Evolutionary conservation across 1,140 invertebrate genomes (phyloP).

Genomic region (Neuroterus valhalla): DNA sequence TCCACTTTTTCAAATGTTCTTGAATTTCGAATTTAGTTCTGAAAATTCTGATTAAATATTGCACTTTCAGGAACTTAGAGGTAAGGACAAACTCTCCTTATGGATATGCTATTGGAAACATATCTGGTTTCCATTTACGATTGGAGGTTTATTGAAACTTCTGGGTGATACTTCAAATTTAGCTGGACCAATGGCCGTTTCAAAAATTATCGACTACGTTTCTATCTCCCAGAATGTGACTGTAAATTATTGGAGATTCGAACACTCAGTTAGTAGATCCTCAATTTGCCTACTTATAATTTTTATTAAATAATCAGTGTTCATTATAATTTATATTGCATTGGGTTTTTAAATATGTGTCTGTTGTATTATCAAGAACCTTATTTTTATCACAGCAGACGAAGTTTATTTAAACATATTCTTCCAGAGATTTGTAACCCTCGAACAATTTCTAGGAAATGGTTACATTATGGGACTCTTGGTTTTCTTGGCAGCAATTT

Average conservation of each 20-base stretch:
- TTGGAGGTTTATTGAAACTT: constrained; percentile 85
- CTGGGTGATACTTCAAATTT: constrained; percentile 86
- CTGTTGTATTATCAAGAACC: too few relatives aligned
- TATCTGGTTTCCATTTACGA: constrained; percentile 83
- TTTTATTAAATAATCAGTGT: not conserved
- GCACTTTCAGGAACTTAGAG: constrained; percentile 33
- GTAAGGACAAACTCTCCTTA: constrained; percentile 66
- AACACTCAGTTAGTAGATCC: constrained; percentile 33
- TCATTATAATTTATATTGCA: not conserved
- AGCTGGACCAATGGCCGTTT: constrained; percentile 85
- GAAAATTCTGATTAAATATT: too few relatives aligned
- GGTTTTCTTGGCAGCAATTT: constrained; percentile 82
- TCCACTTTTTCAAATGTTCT: too few relatives aligned
- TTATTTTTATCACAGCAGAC: too few relatives aligned
- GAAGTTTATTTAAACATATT: too few relatives aligned
- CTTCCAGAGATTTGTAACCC: constrained; percentile 52
- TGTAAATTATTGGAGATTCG: constrained; percentile 12
- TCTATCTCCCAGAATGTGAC: constrained; percentile 52
- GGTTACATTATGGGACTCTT: constrained; percentile 86
- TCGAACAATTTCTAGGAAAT: constrained; percentile 81
- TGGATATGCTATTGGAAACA: constrained; percentile 83
- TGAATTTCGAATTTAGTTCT: too few relatives aligned
- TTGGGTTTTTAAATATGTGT: too few relatives aligned
- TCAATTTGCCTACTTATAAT: not conserved
- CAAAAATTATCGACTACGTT: constrained; percentile 83